Evolutionary conservation across 2,113 vertebrate species (phyloP).

Genomic region (Oceanodroma tethys): DNA sequence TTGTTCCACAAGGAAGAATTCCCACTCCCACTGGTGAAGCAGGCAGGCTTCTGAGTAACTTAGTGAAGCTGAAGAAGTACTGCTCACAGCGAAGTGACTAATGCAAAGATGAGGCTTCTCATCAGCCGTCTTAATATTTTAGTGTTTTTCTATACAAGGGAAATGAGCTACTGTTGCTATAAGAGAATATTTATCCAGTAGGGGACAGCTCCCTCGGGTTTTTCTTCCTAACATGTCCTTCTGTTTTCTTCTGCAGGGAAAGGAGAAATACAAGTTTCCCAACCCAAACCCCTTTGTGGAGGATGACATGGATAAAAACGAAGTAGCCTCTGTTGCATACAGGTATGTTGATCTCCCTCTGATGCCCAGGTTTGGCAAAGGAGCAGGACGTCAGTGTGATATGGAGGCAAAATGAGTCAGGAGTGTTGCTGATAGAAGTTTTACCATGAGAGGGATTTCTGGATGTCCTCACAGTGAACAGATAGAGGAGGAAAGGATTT

Average conservation of each 20-base stretch:
- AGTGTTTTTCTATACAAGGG: not conserved
- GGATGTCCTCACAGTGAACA: not conserved
- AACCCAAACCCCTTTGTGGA: constrained; percentile 95
- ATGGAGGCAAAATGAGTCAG: accelerated
- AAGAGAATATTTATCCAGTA: not conserved
- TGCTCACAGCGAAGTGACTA: not conserved
- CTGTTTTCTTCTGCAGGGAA: constrained; percentile 74
- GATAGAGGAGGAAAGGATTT: not conserved
- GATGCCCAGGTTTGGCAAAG: not conserved
- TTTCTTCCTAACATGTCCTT: not conserved
- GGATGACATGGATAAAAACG: constrained; percentile 95
- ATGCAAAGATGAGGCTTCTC: not conserved
- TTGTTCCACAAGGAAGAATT: not conserved
- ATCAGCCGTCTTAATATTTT: not conserved
- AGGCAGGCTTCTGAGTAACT: not conserved
- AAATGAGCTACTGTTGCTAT: not conserved
- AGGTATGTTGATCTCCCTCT: constrained; percentile 69
- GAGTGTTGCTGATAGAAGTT: not conserved
- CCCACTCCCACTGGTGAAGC: not conserved
- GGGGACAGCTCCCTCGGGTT: not conserved
- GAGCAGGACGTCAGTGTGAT: not conserved
- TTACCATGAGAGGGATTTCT: not conserved
- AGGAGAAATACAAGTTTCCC: constrained; percentile 92
- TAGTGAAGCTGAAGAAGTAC: not conserved
- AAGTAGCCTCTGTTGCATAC: constrained; percentile 96